Evolutionary conservation across 1,140 invertebrate species (phyloP), one percentile per base, ranked within the genome.

Genomic region (Vanessa tameamea): DNA sequence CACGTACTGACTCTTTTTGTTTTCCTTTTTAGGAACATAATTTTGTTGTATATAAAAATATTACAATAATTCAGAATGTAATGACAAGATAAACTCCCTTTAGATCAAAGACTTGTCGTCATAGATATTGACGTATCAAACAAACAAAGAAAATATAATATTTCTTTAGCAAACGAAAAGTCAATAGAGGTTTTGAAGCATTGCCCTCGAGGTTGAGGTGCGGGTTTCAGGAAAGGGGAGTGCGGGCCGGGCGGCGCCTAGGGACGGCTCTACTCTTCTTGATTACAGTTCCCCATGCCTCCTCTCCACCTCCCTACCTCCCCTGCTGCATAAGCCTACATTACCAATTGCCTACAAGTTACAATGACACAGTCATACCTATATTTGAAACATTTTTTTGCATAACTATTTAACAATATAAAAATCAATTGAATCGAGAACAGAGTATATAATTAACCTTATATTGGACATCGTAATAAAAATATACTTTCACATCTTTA

Each of bases 211-310:
- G 82, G 85, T 83, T 82, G 86, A 82, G 79, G 83, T 82, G 85
- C 85, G 86, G 83, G 86, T 81, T 87, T 82, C 80, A 82, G 83
- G 76, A 69, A 75, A 71, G 80, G 82, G 74, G 67, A 74, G 78
- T 23, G 78, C 69, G 77, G 78, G 76, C 50, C 69, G 73, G 75
- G 79, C 69, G 73, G 83, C 78, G 88, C 81, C 88, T 84, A 73
- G 91, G 89, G 91, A 91, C 87, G 86, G 82, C 82, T 85, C 87
- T 92, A 93, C 92, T 93, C 92, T 93, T 90, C 92, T 93, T 93
- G 92, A 93, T 93, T 93, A 93, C 91, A 87, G 83, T 78, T 79
- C 80, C 88, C 85, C 73, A 70, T 71, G 73, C 66, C 82, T 69
- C 77, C 77, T 79, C 64, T 51, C 68, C 70, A 75, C 81, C 74